Conservation (phyloP, 2,888 invertebrate species). For the Mystacides longicornis region DNA sequence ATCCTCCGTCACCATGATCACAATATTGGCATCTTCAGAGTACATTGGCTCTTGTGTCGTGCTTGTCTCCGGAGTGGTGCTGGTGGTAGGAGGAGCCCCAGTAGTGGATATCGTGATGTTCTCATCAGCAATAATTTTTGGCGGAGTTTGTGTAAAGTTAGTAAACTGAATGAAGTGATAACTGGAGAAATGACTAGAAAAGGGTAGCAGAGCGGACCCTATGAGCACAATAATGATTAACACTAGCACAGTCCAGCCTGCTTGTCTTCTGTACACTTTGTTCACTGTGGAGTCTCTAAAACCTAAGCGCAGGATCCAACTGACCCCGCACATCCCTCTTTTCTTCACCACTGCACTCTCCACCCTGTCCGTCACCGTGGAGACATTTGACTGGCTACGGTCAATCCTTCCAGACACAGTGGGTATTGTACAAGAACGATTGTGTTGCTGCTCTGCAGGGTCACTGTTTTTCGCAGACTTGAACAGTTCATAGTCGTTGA, state of each 20-base stretch:
- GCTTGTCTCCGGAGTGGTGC: too few species aligned
- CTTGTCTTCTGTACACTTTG: slow-evolving; percentile 39
- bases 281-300: slow-evolving; percentile 42
- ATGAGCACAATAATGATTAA: slow-evolving; percentile 46
- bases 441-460: background rate
- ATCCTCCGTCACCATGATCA: slow-evolving; percentile 31
- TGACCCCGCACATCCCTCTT: slow-evolving; percentile 39
- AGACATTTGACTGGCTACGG: slow-evolving; percentile 1
- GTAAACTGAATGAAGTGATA: slow-evolving; percentile 17
- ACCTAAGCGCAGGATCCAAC: slow-evolving; percentile 43
- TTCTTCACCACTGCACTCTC: slow-evolving; percentile 33
- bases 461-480: slow-evolving; percentile 5
- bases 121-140: slow-evolving; percentile 14
- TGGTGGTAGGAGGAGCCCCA: background rate
- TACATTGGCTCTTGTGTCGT: slow-evolving; percentile 39
- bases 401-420: slow-evolving; percentile 24
- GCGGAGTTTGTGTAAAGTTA: slow-evolving; percentile 19
- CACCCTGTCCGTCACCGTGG: background rate
- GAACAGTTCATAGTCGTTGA: slow-evolving; percentile 21
- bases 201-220: slow-evolving; percentile 37
- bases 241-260: slow-evolving; percentile 48
- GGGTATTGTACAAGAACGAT: slow-evolving; percentile 8
- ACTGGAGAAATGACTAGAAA: slow-evolving; percentile 36
- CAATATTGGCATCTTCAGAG: slow-evolving; percentile 35
- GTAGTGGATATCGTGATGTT: background rate